Percentiles rank a stretch among this genome's conserved stretches.
Conservation (phyloP, 1,140 invertebrate species). For the Zophobas morio region DNA sequence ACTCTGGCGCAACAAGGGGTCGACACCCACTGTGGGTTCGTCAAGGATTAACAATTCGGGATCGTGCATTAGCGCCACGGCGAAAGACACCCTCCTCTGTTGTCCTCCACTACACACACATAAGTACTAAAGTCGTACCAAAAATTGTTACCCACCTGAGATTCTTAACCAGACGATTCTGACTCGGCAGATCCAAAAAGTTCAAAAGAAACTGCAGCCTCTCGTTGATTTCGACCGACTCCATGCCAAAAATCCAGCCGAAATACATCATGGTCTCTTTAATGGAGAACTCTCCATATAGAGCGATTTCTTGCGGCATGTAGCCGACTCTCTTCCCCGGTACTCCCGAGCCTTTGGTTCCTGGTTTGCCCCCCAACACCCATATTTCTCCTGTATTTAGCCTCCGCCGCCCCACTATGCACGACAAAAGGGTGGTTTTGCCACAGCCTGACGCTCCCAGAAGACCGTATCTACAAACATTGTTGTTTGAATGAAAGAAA, state of each 20-base stretch:
- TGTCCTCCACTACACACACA: slow-evolving; percentile 85
- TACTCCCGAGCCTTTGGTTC: slow-evolving; percentile 85
- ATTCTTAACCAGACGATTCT: slow-evolving; percentile 89
- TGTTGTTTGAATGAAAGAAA: neutral
- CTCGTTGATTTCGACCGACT: slow-evolving; percentile 82
- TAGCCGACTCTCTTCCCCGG: slow-evolving; percentile 90
- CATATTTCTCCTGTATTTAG: slow-evolving; percentile 89
- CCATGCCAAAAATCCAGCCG: slow-evolving; percentile 96
- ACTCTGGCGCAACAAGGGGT: slow-evolving; percentile 78
- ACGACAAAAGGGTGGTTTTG: slow-evolving; percentile 89
- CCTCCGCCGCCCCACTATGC: slow-evolving; percentile 87
- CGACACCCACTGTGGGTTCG: slow-evolving; percentile 92
- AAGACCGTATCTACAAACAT: slow-evolving; percentile 82
- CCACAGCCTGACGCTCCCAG: slow-evolving; percentile 89
- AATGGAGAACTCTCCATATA: slow-evolving; percentile 96
- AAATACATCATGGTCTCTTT: slow-evolving; percentile 97
- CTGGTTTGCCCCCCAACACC: slow-evolving; percentile 88
- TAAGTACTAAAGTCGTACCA: neutral
- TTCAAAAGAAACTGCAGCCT: slow-evolving; percentile 90
- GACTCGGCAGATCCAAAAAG: slow-evolving; percentile 90
- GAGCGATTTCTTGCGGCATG: slow-evolving; percentile 92
- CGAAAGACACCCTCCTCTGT: slow-evolving; percentile 92
- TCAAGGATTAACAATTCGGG: slow-evolving; percentile 94
- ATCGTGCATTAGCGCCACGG: slow-evolving; percentile 92
- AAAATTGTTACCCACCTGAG: slow-evolving; percentile 62